These are phyloP conservation scores for Campylomormyrus numenius DNA, from an alignment of 2,113 vertebrate species.

Conservation along the genomic window DNA sequence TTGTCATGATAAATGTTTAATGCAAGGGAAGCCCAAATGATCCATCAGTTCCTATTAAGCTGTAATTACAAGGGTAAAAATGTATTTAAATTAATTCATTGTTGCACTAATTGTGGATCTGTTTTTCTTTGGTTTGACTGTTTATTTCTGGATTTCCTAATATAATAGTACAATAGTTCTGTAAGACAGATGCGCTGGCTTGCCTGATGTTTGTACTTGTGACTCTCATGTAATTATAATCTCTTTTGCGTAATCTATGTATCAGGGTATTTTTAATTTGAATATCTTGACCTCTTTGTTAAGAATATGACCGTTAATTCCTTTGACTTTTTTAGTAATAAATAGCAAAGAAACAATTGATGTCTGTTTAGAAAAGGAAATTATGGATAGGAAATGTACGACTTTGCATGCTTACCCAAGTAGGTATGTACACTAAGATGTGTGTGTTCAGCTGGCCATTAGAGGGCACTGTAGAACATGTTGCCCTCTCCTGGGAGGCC, in stretches of 20 bases:
- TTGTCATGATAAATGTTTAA: slow-evolving; percentile 57
- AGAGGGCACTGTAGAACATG: slow-evolving; percentile 48
- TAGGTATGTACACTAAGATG: background rate
- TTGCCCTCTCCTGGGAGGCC: slow-evolving; percentile 43
- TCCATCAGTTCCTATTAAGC: slow-evolving; percentile 57
- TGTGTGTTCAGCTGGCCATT: slow-evolving; percentile 38
- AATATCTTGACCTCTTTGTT: background rate
- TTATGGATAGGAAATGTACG: background rate
- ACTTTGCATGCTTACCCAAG: background rate
- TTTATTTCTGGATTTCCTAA: slow-evolving; percentile 2
- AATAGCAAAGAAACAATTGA: background rate
- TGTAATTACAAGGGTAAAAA: slow-evolving; percentile 47
- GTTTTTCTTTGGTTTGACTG: slow-evolving; percentile 13
- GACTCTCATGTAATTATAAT: background rate
- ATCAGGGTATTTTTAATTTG: background rate
- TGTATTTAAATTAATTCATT: slow-evolving; percentile 52
- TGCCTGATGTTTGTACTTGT: background rate
- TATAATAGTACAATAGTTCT: background rate
- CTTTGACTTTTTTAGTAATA: background rate
- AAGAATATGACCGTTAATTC: background rate
- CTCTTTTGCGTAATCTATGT: background rate
- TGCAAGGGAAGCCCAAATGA: slow-evolving; percentile 52
- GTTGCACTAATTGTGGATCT: slow-evolving; percentile 40
- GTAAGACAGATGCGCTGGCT: background rate
- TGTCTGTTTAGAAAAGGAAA: background rate